Evolutionary conservation across 1,140 invertebrate genomes (phyloP), one percentile per base, ranked within the genome.

Genomic region (Leptopilina boulardi): DNA sequence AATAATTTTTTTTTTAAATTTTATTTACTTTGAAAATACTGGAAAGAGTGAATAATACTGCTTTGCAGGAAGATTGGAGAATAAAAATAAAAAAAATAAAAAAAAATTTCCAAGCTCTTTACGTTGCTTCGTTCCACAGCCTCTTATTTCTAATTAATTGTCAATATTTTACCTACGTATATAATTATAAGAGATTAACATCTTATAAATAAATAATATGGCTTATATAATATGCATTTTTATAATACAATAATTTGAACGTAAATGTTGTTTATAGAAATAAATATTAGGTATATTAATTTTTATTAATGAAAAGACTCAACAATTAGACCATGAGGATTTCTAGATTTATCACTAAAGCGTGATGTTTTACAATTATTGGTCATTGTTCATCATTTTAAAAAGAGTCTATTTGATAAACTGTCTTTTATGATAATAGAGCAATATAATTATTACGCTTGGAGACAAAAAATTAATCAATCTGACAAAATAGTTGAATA

Each of bases 201-300:
- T 30, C 23, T 34, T 34, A 51, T 51, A 30, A 66, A 66, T 66
- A 66, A 66, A 66, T 66, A 66, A 66, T n/a, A n/a, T 66, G 59
- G 59, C 59, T 30, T 66, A 66, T 30, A 10, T 56, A 56, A n/a
- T n/a, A 19, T 38, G 34, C n/a, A 54, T 18, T 19, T 15, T n/a
- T 30, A 66, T 34, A 34, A 30, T 66, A 30, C 11, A 66, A 66
- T n/a, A n/a, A n/a, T n/a, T 34, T 66, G 23, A 23, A n/a, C 13
- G 3, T 26, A n/a, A 30, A 34, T 66, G n/a, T n/a, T 3, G 15
- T 5, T 66, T 30, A 23, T 6, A 30, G 26, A 66, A 66, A 66
- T 66, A 34, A 66, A 66, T 66, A 66, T 66, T 30, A 13, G 59
- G 15, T 30, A 26, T 3, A 26, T 15, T 15, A 3, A 30, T 38